phyloP scores from a whole-genome alignment of 2,113 vertebrate species.

The Opisthocomus hoazin region DNA sequence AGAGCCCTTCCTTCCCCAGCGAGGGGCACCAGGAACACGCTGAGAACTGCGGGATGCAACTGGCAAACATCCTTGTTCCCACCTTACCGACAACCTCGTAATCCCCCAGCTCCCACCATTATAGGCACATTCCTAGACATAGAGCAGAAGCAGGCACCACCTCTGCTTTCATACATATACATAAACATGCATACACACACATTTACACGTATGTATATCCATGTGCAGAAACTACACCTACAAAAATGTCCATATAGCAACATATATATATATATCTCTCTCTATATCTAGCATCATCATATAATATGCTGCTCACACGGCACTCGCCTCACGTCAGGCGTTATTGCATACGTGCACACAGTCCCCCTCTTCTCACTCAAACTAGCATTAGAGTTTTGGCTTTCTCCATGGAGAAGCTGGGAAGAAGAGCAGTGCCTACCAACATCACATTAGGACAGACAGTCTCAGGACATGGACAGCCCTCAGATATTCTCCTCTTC shows the following conservation, averaged over 20 bases:
- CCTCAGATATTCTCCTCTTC: neutral
- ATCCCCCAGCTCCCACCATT: accelerated
- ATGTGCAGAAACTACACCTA: neutral
- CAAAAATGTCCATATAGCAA: accelerated
- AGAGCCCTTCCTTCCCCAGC: neutral
- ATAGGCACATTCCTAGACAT: neutral
- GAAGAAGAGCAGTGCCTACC: neutral
- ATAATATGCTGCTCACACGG: accelerated
- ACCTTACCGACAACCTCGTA: no score
- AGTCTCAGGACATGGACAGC: neutral
- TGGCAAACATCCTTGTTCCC: neutral
- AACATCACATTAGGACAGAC: neutral
- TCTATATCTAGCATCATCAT: neutral
- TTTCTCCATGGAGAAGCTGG: neutral
- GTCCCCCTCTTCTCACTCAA: neutral
- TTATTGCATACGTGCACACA: no score
- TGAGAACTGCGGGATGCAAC: accelerated
- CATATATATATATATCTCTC: no score
- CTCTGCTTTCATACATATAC: neutral
- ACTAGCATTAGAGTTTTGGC: neutral
- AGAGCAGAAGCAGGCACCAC: neutral
- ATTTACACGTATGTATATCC: neutral
- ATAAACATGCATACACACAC: neutral
- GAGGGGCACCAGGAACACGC: neutral
- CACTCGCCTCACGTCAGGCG: neutral